A percentile compares a stretch with the other conserved stretches of the same genome.
These are phyloP conservation scores for Typhlichthys subterraneus DNA, from an alignment of 2,797 vertebrate genomes.

Conservation along the genomic window DNA sequence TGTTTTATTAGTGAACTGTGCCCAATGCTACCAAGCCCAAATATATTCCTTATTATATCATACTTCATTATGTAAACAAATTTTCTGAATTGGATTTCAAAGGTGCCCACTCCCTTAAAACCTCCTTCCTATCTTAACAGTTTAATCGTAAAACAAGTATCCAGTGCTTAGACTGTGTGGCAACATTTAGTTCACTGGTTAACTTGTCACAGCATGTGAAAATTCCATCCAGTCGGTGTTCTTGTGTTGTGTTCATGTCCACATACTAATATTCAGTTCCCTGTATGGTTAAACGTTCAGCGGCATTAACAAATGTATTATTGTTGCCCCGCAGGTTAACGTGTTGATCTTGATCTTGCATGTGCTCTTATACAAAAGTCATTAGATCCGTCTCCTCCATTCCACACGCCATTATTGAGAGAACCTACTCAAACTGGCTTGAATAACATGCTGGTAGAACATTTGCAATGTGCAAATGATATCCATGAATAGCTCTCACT, in stretches of 20 bases:
- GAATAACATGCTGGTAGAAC: too few relatives aligned
- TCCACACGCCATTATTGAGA: too few relatives aligned
- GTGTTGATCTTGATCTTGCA: slow-evolving; percentile 9
- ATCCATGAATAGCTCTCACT: not conserved
- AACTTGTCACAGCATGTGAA: slow-evolving; percentile 35
- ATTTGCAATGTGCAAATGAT: slow-evolving; percentile 21
- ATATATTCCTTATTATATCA: too few relatives aligned
- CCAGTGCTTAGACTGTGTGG: not conserved
- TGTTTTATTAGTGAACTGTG: too few relatives aligned
- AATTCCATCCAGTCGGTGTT: slow-evolving; percentile 8
- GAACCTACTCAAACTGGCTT: too few relatives aligned
- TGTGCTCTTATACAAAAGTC: not conserved
- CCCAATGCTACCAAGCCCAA: too few relatives aligned
- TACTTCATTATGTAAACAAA: too few relatives aligned
- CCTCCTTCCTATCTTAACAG: too few relatives aligned
- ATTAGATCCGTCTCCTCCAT: not conserved
- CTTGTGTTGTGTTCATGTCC: slow-evolving; percentile 15
- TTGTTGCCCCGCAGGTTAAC: not conserved
- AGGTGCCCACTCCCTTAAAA: too few relatives aligned
- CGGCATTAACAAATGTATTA: not conserved
- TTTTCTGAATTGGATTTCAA: too few relatives aligned
- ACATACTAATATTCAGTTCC: too few relatives aligned
- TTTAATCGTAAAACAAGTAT: not conserved
- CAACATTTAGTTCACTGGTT: slow-evolving; percentile 11
- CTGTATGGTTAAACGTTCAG: not conserved